Evolutionary conservation across 2,888 invertebrate species (phyloP), one percentile per base, ranked within the genome.

Genomic region (Merodon equestris): DNA sequence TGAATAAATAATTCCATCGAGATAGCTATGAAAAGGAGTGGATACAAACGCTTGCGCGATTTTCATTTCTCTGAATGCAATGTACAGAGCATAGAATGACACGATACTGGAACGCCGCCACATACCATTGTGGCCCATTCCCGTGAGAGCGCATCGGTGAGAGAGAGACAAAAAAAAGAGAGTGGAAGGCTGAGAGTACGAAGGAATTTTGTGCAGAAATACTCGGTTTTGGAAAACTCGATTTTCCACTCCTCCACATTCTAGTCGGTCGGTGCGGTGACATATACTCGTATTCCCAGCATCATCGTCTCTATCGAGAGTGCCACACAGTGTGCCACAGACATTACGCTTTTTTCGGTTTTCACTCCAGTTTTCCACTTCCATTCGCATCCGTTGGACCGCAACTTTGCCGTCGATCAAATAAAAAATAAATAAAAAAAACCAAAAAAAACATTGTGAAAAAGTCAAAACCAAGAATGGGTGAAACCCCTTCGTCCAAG

Each of bases 311-410:
- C n/a, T 68, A 74, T 63, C 47, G 64, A 66, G 76, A 76, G 36
- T 27, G 27, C 7, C 3, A 2, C 27, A 70, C 53, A 75, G 51
- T 27, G 27, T 27, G 27, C 27, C 27, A 70, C 53, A 75, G 51
- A 70, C 66, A 48, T 60, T 51, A 74, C 79, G 74, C 79, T 27
- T 27, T 27, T 27, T 27, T 27, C 27, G 27, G 73, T 74, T 79
- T 79, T 79, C 64, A 72, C 60, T 68, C 74, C 68, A 79, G 79
- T 79, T 79, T 79, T 79, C 54, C 68, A 74, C 54, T 48, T 79
- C 50, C 58, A 73, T 73, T 79, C 79, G 64, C 57, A 70, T 64
- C 51, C 60, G 54, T 44, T 70, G 74, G 68, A 74, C 53, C 68
- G 50, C 42, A 67, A 67, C 2, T 72, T 50, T 53, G 66, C 57